Evolutionary conservation across 2,113 vertebrate species (phyloP).

Genomic region (Paratilapia polleni): DNA sequence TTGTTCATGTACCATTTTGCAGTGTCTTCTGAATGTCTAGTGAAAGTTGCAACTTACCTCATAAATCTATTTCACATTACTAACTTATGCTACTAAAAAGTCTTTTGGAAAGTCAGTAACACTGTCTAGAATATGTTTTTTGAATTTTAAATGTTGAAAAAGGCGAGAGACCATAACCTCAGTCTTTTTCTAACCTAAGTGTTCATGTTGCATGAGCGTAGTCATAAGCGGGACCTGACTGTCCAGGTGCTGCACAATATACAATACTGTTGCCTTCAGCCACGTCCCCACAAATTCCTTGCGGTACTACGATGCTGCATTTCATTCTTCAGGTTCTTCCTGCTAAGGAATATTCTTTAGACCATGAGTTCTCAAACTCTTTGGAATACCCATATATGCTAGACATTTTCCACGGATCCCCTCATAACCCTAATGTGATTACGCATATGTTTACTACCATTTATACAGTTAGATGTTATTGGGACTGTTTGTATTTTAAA

Average conservation of each 20-base stretch:
- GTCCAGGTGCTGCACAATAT: background rate
- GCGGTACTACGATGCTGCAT: background rate
- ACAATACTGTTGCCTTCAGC: background rate
- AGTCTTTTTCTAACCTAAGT: background rate
- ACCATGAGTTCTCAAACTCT: background rate
- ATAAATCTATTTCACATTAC: too few species aligned
- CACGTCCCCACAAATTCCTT: background rate
- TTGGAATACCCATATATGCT: too few species aligned
- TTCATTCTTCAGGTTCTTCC: background rate
- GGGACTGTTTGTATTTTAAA: background rate
- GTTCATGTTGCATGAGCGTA: too few species aligned
- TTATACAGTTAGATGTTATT: background rate
- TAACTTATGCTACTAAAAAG: too few species aligned
- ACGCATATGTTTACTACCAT: background rate
- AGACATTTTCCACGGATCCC: too few species aligned
- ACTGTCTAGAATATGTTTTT: too few species aligned
- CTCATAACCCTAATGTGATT: background rate
- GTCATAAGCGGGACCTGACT: too few species aligned
- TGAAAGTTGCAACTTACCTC: too few species aligned
- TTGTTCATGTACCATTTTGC: background rate
- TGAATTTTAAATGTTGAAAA: too few species aligned
- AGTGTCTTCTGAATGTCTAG: too few species aligned
- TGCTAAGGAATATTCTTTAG: background rate
- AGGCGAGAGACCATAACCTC: too few species aligned
- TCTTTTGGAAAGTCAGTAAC: too few species aligned